Evolutionary conservation across 2,113 vertebrate genomes (phyloP).

Genomic region (Lophochroa leadbeateri): DNA sequence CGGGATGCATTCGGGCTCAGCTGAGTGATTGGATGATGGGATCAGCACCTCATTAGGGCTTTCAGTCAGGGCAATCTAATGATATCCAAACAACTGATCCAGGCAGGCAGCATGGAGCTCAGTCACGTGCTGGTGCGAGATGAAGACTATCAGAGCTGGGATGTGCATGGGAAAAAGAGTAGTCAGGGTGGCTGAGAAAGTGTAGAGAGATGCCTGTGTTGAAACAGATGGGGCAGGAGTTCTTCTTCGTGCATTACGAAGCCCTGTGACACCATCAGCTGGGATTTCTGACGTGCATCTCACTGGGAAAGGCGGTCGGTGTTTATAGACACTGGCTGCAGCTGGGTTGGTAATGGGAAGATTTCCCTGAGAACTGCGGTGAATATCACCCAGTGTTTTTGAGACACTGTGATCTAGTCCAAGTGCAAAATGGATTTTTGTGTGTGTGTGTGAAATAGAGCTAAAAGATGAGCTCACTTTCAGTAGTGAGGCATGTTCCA

Average conservation of each 20-base stretch:
- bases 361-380: background rate
- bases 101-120: background rate
- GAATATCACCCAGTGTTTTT: background rate
- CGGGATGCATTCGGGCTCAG: background rate
- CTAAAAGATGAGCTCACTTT: background rate
- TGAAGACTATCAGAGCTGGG: conserved; percentile 6
- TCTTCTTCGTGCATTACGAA: background rate
- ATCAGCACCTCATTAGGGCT: conserved; percentile 70
- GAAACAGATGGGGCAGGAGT: background rate
- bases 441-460: background rate
- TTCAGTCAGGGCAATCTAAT: conserved; percentile 37
- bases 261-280: background rate
- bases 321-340: background rate
- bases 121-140: background rate
- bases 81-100: conserved; percentile 32
- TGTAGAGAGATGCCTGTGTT: background rate
- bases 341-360: background rate
- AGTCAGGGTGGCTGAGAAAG: background rate
- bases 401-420: background rate
- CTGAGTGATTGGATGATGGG: conserved; percentile 58
- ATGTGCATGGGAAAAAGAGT: conserved; percentile 15
- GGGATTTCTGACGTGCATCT: background rate
- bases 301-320: background rate
- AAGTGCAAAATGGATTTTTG: background rate
- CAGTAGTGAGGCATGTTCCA: background rate